Evolutionary conservation across 2,113 vertebrate species (phyloP), one percentile per base, ranked within the genome.

Genomic region (Falcunculus frontatus): DNA sequence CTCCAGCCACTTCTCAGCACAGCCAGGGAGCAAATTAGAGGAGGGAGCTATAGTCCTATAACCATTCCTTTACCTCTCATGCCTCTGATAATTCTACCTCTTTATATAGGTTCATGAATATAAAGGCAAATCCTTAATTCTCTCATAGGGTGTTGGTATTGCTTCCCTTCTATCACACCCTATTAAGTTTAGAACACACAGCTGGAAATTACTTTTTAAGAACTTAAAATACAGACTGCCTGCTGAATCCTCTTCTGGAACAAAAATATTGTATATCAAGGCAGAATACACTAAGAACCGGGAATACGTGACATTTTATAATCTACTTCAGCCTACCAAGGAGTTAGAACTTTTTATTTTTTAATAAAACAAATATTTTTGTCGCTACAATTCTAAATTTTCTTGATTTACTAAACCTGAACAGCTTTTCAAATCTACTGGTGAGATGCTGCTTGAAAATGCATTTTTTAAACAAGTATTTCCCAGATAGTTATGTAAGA

Each of bases 401-500:
- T 82, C 82, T 70, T 82, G 11, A 70, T 92, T 95, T 94, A 93
- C 18, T 81, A 62, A 85, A 77, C n/a, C 32, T 64, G 37, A 96
- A 74, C n/a, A 78, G 76, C 4, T 91, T 73, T 91, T 94, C 29
- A 90, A 64, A 91, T 63, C 50, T 79, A 74, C n/a, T 57, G 16
- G 16, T 7, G 30, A 90, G 55, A 33, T 49, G 12, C 35, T 87
- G 33, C 90, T 95, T 92, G 74, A 86, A 84, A 87, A 73, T 21
- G 41, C 5, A 3, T 13, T n/a, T 86, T 92, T 87, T 20, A 78
- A 93, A 72, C 22, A 59, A 87, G 0, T 35, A 55, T 65, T 90
- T 96, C 81, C 57, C 75, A 84, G 64, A 29, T 21, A 89, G 32
- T 94, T 93, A 94, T 21, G 25, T 65, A 96, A 95, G 23, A 94